A percentile compares a stretch with the other conserved stretches of the same genome.
phyloP scores from a whole-genome alignment of 1,140 invertebrate species.

The Cherax quadricarinatus region DNA sequence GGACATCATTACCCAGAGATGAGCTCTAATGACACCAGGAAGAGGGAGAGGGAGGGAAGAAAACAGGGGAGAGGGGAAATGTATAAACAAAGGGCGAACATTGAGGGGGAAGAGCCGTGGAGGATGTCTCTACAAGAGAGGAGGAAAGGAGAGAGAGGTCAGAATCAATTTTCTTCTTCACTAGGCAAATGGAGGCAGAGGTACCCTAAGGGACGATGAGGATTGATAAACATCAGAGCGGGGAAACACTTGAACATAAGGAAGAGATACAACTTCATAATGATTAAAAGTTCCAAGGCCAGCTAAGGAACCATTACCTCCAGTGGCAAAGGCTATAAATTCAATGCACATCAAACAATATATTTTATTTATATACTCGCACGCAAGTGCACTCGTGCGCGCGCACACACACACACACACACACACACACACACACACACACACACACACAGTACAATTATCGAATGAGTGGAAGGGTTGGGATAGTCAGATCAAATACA shows the following conservation, averaged over 20 bases:
- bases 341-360: too few relatives aligned
- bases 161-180: conserved; percentile 14
- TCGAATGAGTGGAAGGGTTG: too few relatives aligned
- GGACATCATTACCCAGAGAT: conserved; percentile 68
- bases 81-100: conserved; percentile 43
- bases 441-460: too few relatives aligned
- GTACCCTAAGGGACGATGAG: neutral
- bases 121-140: neutral
- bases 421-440: too few relatives aligned
- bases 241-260: neutral
- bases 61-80: conserved; percentile 38
- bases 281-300: too few relatives aligned
- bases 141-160: neutral
- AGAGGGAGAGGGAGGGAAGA: conserved; percentile 34
- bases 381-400: too few relatives aligned
- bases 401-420: too few relatives aligned
- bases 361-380: too few relatives aligned
- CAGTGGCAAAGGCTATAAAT: too few relatives aligned
- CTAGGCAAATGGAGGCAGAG: neutral
- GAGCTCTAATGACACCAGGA: conserved; percentile 65
- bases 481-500: too few relatives aligned
- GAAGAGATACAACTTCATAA: neutral
- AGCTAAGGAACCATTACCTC: too few relatives aligned
- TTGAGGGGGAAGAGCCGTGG: neutral
- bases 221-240: neutral